These are phyloP conservation scores for Vidua macroura DNA, from an alignment of 2,113 vertebrate genomes.

Conservation along the genomic window DNA sequence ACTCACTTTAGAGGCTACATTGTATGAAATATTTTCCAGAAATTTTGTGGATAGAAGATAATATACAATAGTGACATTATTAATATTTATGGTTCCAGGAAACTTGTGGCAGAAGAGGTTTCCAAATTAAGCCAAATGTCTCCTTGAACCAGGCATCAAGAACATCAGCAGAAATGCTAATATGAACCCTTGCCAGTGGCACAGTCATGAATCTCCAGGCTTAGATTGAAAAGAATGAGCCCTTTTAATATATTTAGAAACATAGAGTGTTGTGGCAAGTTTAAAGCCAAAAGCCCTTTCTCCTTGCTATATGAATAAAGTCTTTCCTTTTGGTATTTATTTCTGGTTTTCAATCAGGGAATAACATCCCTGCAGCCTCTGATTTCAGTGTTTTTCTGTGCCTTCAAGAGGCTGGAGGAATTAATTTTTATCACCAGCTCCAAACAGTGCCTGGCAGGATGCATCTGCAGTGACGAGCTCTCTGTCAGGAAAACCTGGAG, in stretches of 20 bases:
- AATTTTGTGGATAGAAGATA: background rate
- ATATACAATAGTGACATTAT: background rate
- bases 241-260: background rate
- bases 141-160: background rate
- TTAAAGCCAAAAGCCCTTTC: background rate
- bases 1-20: background rate
- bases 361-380: background rate
- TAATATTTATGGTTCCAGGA: constrained; percentile 10
- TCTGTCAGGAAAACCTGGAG: background rate
- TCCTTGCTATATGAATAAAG: background rate
- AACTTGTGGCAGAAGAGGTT: background rate
- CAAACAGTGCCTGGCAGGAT: background rate
- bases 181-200: background rate
- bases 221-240: background rate
- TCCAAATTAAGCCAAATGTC: background rate
- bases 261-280: background rate
- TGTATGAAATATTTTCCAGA: background rate
- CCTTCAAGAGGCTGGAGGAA: background rate
- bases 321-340: background rate
- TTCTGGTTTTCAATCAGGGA: background rate
- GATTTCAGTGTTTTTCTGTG: background rate
- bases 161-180: background rate
- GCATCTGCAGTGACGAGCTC: background rate
- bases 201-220: background rate
- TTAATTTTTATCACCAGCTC: background rate